Evolutionary conservation across 2,113 vertebrate genomes (phyloP).

Genomic region (Epinephelus lanceolatus): DNA sequence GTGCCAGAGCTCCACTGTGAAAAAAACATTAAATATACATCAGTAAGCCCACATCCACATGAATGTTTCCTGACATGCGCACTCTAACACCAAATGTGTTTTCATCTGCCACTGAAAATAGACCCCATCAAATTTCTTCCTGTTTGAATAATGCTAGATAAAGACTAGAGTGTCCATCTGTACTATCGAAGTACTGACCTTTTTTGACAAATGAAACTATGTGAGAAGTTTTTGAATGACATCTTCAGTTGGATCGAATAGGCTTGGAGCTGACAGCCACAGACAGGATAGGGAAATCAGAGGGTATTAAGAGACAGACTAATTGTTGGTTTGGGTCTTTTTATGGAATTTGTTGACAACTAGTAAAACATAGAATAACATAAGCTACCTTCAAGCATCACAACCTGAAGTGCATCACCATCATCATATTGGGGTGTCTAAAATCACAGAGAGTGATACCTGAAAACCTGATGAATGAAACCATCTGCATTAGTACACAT

Average conservation of each 20-base stretch:
- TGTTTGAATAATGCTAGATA: not conserved
- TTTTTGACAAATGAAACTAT: not conserved
- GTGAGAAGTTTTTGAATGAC: too few relatives aligned
- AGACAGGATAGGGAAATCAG: not conserved
- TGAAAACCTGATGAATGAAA: not conserved
- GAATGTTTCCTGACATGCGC: not conserved
- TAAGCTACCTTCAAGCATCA: not conserved
- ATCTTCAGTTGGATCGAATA: not conserved
- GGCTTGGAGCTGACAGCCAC: not conserved
- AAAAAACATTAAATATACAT: not conserved
- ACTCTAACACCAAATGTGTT: not conserved
- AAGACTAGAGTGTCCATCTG: not conserved
- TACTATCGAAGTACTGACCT: not conserved
- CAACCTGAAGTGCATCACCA: not conserved
- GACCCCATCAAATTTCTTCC: not conserved
- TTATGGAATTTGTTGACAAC: not conserved
- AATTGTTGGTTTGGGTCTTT: not conserved
- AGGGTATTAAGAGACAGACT: not conserved
- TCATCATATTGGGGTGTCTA: not conserved
- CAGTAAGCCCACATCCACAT: not conserved
- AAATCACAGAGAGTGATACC: not conserved
- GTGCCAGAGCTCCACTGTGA: not conserved
- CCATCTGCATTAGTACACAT: not conserved
- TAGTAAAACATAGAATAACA: not conserved
- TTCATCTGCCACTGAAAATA: not conserved